These are phyloP conservation scores for Ianthella basta DNA, from an alignment of 37 sponge, comb jelly and placozoan genomes.

Conservation along the genomic window DNA sequence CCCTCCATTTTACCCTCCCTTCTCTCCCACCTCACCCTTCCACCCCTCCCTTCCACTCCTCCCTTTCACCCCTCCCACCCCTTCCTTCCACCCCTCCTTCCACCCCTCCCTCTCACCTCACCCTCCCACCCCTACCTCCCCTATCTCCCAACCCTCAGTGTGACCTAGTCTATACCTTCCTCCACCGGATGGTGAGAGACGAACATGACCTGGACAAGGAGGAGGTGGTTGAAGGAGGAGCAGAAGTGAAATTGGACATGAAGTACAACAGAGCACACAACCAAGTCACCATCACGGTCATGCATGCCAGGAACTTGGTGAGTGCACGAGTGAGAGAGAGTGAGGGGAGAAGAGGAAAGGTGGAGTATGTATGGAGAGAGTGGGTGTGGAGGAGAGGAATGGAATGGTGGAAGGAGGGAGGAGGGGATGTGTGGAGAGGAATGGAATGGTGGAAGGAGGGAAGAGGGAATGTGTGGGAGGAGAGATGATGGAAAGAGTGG, in stretches of 20 bases:
- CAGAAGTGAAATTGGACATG: slow-evolving; percentile 67
- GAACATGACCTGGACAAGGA: slow-evolving; percentile 68
- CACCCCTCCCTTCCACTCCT: too few relatives aligned
- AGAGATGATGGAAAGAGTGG: too few relatives aligned
- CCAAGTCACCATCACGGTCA: slow-evolving; percentile 53
- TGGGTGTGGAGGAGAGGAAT: too few relatives aligned
- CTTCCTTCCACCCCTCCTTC: not conserved
- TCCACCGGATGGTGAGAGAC: slow-evolving; percentile 82
- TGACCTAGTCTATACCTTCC: slow-evolving; percentile 83
- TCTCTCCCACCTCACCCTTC: too few relatives aligned
- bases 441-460: too few relatives aligned
- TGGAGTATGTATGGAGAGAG: too few relatives aligned
- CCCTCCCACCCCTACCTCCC: not conserved
- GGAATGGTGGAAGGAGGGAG: too few relatives aligned
- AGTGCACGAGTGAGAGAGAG: not conserved
- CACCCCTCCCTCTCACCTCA: not conserved
- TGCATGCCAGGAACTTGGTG: slow-evolving; percentile 75
- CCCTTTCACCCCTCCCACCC: not conserved
- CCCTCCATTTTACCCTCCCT: too few relatives aligned
- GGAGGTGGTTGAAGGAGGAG: slow-evolving; percentile 4
- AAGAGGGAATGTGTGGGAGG: too few relatives aligned
- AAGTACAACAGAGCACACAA: slow-evolving; percentile 37
- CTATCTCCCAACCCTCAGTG: slow-evolving; percentile 35
- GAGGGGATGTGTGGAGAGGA: too few relatives aligned
- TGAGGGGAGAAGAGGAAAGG: not conserved